These are phyloP conservation scores for Aphelocoma coerulescens DNA, from an alignment of 2,113 vertebrate genomes.

Conservation along the genomic window DNA sequence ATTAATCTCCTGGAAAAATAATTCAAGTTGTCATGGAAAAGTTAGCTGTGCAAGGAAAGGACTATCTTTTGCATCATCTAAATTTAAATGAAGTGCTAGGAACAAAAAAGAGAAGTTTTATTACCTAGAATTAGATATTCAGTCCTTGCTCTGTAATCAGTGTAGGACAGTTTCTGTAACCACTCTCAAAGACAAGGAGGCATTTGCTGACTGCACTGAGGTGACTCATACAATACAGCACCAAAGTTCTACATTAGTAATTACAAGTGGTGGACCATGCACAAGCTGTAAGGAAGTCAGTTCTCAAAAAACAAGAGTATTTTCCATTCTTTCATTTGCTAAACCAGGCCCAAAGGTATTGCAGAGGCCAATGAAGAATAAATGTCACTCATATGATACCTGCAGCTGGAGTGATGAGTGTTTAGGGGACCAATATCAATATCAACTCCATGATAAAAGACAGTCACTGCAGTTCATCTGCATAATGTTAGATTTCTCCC, in stretches of 20 bases:
- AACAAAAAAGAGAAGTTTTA: not conserved
- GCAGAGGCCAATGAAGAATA: not conserved
- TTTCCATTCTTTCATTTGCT: not conserved
- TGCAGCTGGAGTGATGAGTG: not conserved
- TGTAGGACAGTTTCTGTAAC: not conserved
- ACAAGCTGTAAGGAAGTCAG: not conserved
- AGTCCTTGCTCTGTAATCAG: not conserved
- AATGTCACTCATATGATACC: not conserved
- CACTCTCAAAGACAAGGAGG: not conserved
- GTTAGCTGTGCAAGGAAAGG: not conserved
- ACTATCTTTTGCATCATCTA: not conserved
- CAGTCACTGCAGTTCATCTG: not conserved
- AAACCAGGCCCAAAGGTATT: not conserved
- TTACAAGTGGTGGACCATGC: not conserved
- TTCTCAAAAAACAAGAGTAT: not conserved
- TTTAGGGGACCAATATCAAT: not conserved
- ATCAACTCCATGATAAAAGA: not conserved
- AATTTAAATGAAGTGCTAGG: not conserved
- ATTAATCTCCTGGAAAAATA: not conserved
- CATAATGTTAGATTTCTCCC: not conserved
- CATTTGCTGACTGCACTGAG: not conserved
- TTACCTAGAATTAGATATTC: not conserved
- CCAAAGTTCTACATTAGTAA: not conserved
- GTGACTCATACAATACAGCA: not conserved
- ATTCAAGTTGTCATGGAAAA: not conserved